phyloP scores from a whole-genome alignment of 2,797 vertebrate genomes.

The Staurois parvus region DNA sequence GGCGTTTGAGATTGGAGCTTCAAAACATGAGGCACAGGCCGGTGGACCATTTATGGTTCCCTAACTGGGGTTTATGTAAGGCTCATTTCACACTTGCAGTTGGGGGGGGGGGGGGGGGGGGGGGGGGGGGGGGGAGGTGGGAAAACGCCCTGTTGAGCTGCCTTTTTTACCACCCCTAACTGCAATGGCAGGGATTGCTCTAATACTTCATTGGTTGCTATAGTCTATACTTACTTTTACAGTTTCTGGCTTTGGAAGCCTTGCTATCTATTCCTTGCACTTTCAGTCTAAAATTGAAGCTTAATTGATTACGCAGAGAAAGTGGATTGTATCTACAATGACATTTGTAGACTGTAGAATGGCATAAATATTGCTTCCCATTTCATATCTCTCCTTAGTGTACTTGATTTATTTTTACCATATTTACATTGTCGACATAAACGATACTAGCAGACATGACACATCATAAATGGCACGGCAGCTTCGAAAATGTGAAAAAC shows the following conservation, averaged over 20 bases:
- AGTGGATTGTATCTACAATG: neutral
- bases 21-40: no score
- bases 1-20: no score
- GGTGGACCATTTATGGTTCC: no score
- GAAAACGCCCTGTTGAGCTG: no score
- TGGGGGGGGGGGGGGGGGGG: no score
- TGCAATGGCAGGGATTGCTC: no score
- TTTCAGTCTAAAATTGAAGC: neutral
- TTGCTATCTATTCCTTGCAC: neutral
- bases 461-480: constrained; percentile 59
- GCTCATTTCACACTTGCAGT: no score
- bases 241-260: neutral
- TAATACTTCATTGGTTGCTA: neutral
- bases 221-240: neutral
- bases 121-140: no score
- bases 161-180: no score
- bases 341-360: neutral
- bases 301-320: neutral
- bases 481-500: constrained; percentile 59
- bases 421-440: constrained; percentile 54
- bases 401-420: constrained; percentile 38
- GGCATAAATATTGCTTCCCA: neutral
- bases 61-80: no score
- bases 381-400: neutral
- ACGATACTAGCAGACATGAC: constrained; percentile 59